These are phyloP conservation scores for Apocrypta bakeri DNA, from an alignment of 1,140 invertebrate genomes.

Conservation along the genomic window DNA sequence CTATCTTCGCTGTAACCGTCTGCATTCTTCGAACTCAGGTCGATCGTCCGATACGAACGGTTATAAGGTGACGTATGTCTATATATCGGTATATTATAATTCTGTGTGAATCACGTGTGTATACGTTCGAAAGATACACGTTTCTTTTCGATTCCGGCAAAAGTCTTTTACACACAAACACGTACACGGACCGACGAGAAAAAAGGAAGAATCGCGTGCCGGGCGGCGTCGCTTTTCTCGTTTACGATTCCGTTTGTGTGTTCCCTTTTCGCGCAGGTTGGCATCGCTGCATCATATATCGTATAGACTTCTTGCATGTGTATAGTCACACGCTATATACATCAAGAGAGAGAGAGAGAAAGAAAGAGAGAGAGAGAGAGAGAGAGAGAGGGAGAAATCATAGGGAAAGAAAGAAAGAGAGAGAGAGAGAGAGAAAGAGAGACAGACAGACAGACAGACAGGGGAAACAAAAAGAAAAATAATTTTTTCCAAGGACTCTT, in stretches of 20 bases:
- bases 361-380: too few species aligned
- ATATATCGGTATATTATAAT: not conserved
- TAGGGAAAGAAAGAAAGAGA: too few species aligned
- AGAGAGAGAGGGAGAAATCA: too few species aligned
- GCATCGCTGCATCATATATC: not conserved
- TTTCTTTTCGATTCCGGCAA: too few species aligned
- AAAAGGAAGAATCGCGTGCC: not conserved
- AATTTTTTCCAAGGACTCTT: too few species aligned
- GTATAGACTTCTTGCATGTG: not conserved
- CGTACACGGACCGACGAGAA: too few species aligned
- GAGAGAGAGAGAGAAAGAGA: too few species aligned
- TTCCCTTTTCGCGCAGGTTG: slow-evolving; percentile 1
- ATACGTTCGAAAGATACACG: not conserved
- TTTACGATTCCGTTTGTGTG: not conserved
- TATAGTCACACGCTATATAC: not conserved
- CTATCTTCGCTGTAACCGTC: too few species aligned
- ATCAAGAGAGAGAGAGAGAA: not conserved
- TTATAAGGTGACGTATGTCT: not conserved
- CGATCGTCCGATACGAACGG: not conserved
- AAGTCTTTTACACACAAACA: too few species aligned
- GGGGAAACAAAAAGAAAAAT: too few species aligned
- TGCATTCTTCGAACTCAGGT: not conserved
- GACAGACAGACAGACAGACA: too few species aligned
- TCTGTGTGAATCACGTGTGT: not conserved
- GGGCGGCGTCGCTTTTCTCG: not conserved